phyloP scores from a whole-genome alignment of 2,888 invertebrate genomes.

The Phyto melanocephala region DNA sequence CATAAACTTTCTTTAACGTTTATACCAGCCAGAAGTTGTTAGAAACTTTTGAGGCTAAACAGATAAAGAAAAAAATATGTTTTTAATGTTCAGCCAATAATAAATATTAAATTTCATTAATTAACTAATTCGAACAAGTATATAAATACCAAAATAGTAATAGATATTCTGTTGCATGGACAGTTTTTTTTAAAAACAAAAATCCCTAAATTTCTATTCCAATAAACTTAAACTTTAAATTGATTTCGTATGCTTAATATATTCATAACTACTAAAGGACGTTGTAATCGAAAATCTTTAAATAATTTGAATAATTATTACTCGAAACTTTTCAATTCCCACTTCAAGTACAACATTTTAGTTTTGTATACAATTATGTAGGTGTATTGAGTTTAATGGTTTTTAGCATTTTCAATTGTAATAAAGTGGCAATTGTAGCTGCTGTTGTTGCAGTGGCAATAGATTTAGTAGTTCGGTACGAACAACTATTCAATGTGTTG shows the following conservation, averaged over 20 bases:
- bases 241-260: not conserved
- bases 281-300: slow-evolving; percentile 13
- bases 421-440: slow-evolving; percentile 45
- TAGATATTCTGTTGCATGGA: no score
- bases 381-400: slow-evolving; percentile 41
- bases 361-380: slow-evolving; percentile 28
- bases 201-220: no score
- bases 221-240: not conserved
- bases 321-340: not conserved
- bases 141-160: no score
- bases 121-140: no score
- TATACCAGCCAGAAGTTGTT: not conserved
- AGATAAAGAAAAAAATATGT: no score
- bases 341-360: not conserved
- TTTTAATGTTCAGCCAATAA: no score
- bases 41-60: not conserved
- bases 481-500: slow-evolving; percentile 25
- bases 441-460: not conserved
- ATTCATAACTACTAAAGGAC: not conserved
- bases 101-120: no score
- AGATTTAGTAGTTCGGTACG: not conserved
- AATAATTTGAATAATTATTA: slow-evolving; percentile 8
- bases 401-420: slow-evolving; percentile 33
- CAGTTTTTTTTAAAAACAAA: no score
- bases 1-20: not conserved